Base-by-base conservation (phyloP, 2,113 vertebrate species). In the Chloropsis hardwickii region DNA sequence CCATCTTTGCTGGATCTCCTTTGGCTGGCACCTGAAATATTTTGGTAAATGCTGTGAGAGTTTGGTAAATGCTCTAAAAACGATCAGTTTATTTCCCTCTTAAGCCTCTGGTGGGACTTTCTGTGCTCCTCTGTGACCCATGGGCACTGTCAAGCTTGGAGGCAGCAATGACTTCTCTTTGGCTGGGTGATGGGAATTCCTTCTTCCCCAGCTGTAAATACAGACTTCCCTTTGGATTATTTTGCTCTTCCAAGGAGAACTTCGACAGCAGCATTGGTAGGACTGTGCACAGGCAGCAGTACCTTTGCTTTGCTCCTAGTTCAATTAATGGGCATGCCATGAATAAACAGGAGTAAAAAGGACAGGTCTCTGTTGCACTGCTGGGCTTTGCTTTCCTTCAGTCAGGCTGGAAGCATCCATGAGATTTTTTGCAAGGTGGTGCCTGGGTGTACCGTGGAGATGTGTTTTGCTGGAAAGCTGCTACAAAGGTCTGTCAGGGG, bases 261-360 rank as follows among this genome's bases (percentile, higher is more conserved):
- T 23, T 4, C 0, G 0, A 6, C 2, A 3, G 14, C 33, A 20
- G 7, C 0, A 0, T 28, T 10, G 21, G 24, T 12, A 28, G 24
- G 24, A 23, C 20, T 12, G 9, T 62, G 20, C 25, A 23, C 14
- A 45, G 33, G 42, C 11, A 79, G 19, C 40, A 27, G n/a, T 2
- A 8, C 4, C 4, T 67, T 62, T 47, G 18, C 40, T 82, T 56
- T 72, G 11, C 7, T 86, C 25, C 42, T 54, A 6, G 35, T 31
- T 48, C 27, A 42, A 0, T 29, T 61, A 23, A 29, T 29, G 23
- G 20, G 3, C 16, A 65, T 16, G 14, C 29, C 11, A 8, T 5
- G 10, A 64, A 40, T 5, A 14, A 50, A 48, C 0, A 4, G 22
- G 47, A 71, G 5, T 37, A n/a, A 67, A 54, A 62, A 5, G 15